phyloP scores from a whole-genome alignment of 2,113 vertebrate species.

The Pica pica region DNA sequence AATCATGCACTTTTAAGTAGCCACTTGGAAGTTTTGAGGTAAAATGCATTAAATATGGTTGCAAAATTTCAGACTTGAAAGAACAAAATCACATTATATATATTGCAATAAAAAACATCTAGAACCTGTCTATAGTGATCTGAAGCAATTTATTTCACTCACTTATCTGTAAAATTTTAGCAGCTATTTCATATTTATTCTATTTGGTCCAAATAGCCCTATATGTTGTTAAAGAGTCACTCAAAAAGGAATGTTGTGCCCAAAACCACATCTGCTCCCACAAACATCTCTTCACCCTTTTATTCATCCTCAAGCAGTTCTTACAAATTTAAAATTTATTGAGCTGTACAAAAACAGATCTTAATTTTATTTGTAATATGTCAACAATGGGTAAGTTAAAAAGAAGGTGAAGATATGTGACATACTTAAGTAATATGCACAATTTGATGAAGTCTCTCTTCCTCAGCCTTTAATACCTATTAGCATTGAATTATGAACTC shows the following conservation, averaged over 20 bases:
- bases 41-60: not conserved
- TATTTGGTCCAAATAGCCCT: slow-evolving; percentile 16
- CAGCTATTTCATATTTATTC: not conserved
- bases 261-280: not conserved
- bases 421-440: not conserved
- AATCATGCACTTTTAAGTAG: not conserved
- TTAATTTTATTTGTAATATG: not conserved
- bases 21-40: not conserved
- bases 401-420: not conserved
- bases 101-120: not conserved
- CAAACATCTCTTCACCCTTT: not conserved
- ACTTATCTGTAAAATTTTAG: not conserved
- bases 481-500: not conserved
- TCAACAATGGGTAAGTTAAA: not conserved
- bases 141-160: not conserved
- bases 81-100: not conserved
- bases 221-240: not conserved
- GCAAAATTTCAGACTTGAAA: not conserved
- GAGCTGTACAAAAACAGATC: not conserved
- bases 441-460: not conserved
- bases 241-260: not conserved
- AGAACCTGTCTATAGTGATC: not conserved
- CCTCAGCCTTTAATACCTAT: not conserved
- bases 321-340: not conserved
- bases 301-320: not conserved